Percentiles rank a stretch among this genome's conserved stretches.
Conservation (phyloP, 2,113 vertebrate genomes). For the Mohoua ochrocephala region DNA sequence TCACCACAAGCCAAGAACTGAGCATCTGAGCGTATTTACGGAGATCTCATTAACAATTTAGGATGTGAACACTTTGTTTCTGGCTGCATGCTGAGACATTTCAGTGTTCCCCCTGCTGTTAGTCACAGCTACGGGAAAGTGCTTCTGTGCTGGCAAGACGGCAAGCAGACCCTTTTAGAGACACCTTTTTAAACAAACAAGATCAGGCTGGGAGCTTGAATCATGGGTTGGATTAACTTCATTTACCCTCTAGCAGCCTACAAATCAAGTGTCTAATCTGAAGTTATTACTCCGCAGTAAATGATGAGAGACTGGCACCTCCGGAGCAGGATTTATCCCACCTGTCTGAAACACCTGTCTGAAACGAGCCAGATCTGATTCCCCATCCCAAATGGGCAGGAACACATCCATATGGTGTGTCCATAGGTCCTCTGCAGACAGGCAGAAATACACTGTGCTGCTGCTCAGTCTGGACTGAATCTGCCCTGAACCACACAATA, state of each 20-base stretch:
- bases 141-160: neutral
- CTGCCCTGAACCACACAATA: neutral
- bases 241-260: neutral
- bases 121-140: neutral
- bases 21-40: neutral
- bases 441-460: neutral
- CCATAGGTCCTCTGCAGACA: neutral
- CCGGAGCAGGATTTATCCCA: neutral
- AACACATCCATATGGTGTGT: neutral
- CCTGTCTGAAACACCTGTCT: neutral
- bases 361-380: neutral
- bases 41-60: neutral
- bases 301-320: neutral
- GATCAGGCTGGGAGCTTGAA: neutral
- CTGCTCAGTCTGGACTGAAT: neutral
- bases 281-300: neutral
- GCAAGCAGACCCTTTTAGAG: neutral
- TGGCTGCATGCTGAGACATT: neutral
- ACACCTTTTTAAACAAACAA: neutral
- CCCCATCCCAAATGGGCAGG: neutral
- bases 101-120: neutral
- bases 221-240: neutral
- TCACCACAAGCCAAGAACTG: neutral
- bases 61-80: neutral
- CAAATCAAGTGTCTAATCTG: neutral